phyloP scores from a whole-genome alignment of 2,888 invertebrate species.

The Hirtodrosophila confusa region DNA sequence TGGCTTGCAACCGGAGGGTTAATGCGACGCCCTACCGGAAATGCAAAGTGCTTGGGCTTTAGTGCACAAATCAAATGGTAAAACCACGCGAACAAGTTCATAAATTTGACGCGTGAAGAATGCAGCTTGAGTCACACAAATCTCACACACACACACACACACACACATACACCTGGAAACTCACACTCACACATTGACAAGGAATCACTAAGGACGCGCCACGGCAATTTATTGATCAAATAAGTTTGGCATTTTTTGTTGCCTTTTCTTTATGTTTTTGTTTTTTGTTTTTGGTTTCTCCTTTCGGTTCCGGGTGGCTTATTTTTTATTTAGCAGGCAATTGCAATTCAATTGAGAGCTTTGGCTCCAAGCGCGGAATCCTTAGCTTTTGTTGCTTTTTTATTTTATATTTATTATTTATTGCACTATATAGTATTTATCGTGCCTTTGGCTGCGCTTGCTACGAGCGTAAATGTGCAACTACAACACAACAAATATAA shows the following conservation, averaged over 20 bases:
- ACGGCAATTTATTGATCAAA: conserved; percentile 78
- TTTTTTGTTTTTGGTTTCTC: background rate
- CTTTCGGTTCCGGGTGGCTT: conserved; percentile 4
- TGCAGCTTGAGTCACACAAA: conserved; percentile 51
- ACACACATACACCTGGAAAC: conserved; percentile 4
- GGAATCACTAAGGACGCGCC: conserved; percentile 66
- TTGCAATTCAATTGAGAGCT: conserved; percentile 18
- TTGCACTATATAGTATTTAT: conserved; percentile 1
- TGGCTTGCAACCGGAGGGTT: conserved; percentile 14
- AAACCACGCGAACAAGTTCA: conserved; percentile 51
- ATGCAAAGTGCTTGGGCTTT: conserved; percentile 39
- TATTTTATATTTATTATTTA: background rate
- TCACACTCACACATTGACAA: conserved; percentile 15
- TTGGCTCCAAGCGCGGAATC: conserved; percentile 17
- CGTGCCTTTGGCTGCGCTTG: conserved; percentile 45
- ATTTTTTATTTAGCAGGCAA: conserved; percentile 22
- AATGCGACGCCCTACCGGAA: conserved; percentile 54
- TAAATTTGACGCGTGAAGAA: conserved; percentile 72
- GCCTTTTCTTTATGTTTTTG: conserved; percentile 4
- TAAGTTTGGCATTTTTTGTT: conserved; percentile 52
- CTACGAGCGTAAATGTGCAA: conserved; percentile 70
- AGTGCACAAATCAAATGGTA: conserved; percentile 72
- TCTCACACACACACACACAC: conserved; percentile 20
- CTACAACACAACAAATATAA: conserved; percentile 52
- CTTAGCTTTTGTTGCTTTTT: conserved; percentile 15